A percentile compares a stretch with the other conserved stretches of the same genome.
Conservation (phyloP, 2,797 vertebrate species). For the Gymnopithys bicolor region DNA sequence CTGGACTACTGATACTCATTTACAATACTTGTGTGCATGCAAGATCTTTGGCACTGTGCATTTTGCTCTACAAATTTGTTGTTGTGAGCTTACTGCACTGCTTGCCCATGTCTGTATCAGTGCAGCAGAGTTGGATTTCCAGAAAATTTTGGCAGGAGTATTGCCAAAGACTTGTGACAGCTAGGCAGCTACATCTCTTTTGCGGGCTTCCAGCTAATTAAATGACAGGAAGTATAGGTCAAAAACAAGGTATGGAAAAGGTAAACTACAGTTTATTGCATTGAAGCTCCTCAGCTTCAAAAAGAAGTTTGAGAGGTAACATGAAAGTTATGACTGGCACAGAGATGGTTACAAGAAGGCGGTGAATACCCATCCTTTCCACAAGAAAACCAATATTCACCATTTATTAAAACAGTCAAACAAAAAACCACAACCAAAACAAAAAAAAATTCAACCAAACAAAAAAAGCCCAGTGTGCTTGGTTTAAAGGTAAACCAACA, state of each 20-base stretch:
- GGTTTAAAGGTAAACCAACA: too few species aligned
- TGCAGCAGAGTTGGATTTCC: not conserved
- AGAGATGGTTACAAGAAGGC: not conserved
- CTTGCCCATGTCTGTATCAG: rapidly evolving
- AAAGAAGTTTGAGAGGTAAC: not conserved
- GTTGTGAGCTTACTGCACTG: not conserved
- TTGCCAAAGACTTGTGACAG: not conserved
- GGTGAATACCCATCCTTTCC: not conserved
- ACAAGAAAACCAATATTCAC: not conserved
- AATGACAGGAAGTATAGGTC: not conserved
- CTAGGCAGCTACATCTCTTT: not conserved
- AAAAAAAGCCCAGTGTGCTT: not conserved
- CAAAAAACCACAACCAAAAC: not conserved
- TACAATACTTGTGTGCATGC: not conserved
- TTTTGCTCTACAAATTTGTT: not conserved
- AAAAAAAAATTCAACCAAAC: not conserved
- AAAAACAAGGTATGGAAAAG: not conserved
- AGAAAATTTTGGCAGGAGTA: not conserved
- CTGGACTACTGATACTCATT: not conserved
- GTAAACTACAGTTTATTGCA: not conserved
- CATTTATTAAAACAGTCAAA: not conserved
- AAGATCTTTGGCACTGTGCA: not conserved
- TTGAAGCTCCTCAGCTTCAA: not conserved
- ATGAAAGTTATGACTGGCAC: not conserved
- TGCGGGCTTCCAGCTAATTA: not conserved